Evolutionary conservation across 2,797 vertebrate species (phyloP), one percentile per base, ranked within the genome.

Genomic region (Percopsis omiscomaycus): DNA sequence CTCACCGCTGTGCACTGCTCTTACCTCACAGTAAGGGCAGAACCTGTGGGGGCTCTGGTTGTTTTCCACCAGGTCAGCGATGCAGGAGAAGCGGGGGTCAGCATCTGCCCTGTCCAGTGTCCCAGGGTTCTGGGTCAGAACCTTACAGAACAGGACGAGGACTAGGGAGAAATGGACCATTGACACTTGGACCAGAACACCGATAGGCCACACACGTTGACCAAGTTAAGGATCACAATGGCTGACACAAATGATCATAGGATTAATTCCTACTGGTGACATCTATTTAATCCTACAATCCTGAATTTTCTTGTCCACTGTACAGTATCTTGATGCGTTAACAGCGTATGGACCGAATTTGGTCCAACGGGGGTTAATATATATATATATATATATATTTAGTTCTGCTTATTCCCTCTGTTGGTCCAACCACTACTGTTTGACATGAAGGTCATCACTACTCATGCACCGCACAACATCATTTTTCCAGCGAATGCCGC

Each of bases 11-110:
- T 10, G 28, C 28, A 65, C 46, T 14, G 13, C 45, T 57, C 82
- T 85, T 74, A 94, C 93, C 91, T 94, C 93, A 87, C 93, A 94
- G 82, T 92, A 90, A 29, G 92, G 90, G 78, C 93, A 94, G 83
- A 94, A 94, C 61, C 69, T 85, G 42, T 85, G 77, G 1, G 84
- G 82, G 60, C 79, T 92, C 80, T 93, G 75, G 76, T 90, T 91
- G 52, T 83, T 85, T 74, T 91, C 91, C 53, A 93, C 83, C 55
- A 94, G 86, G 77, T 93, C 91, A 30, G 84, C 81, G 0, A 94
- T 80, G 52, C 85, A 89, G 63, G 91, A 89, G 81, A 90, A 91
- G 48, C 82, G 76, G 52, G 89, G 81, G 77, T 92, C 88, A 29
- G 84, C 74, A 5, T 92, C 88, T 10, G 73, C 77, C 64, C 76